phyloP scores from a whole-genome alignment of 1,140 invertebrate genomes.

The Cotesia vestalis region DNA sequence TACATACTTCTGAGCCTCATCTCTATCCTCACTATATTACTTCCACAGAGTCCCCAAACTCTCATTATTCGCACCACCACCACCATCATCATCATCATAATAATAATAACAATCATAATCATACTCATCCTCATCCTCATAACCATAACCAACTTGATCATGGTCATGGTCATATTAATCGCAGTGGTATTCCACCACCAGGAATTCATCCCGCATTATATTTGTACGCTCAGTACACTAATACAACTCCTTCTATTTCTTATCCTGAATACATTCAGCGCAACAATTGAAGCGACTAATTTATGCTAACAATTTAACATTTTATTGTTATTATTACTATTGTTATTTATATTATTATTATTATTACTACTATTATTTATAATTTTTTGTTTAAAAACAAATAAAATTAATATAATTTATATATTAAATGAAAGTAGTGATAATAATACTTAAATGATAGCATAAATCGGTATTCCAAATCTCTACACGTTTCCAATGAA shows the following conservation, averaged over 20 bases:
- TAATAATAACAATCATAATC: slow-evolving; percentile 1
- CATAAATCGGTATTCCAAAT: slow-evolving; percentile 37
- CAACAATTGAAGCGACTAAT: slow-evolving; percentile 49
- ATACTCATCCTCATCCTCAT: slow-evolving; percentile 41
- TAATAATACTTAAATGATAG: slow-evolving; percentile 20
- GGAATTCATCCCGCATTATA: slow-evolving; percentile 63
- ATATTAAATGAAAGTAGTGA: neutral
- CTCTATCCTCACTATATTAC: slow-evolving; percentile 54
- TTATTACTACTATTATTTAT: neutral
- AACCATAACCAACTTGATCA: slow-evolving; percentile 37
- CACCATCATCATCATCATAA: slow-evolving; percentile 6
- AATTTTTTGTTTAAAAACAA: neutral
- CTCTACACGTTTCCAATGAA: slow-evolving; percentile 46
- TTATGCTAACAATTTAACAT: slow-evolving; percentile 28
- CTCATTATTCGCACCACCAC: slow-evolving; percentile 41
- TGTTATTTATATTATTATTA: neutral
- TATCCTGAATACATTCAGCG: slow-evolving; percentile 63
- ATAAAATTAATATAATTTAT: neutral
- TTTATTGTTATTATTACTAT: slow-evolving; percentile 4
- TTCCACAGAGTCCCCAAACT: slow-evolving; percentile 46
- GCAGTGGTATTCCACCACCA: slow-evolving; percentile 51
- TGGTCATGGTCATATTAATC: slow-evolving; percentile 45
- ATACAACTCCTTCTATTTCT: slow-evolving; percentile 53
- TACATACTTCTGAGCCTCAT: slow-evolving; percentile 54
- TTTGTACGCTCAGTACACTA: slow-evolving; percentile 63